These are phyloP conservation scores for Tetramorium parvispinum DNA, from an alignment of 1,140 invertebrate species.

Conservation along the genomic window DNA sequence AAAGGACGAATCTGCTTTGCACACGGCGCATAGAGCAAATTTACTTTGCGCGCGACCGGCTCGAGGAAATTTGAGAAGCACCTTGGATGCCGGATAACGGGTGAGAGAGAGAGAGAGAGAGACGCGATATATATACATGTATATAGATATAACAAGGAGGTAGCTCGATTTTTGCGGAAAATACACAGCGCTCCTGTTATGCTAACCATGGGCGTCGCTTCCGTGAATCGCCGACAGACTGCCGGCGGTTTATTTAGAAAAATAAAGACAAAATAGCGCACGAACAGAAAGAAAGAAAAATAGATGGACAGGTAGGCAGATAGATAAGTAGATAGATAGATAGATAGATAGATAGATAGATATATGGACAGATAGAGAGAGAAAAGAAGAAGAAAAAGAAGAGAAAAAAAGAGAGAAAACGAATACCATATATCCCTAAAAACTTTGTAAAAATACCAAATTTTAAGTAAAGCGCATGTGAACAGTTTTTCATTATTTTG, in stretches of 20 bases:
- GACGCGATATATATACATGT: not conserved
- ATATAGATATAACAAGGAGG: conserved; percentile 12
- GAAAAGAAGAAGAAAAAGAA: no score
- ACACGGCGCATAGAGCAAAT: conserved; percentile 56
- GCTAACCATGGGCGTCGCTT: conserved; percentile 47
- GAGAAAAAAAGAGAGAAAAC: not conserved
- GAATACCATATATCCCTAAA: not conserved
- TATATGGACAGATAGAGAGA: no score
- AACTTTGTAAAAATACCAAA: not conserved
- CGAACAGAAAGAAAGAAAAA: not conserved
- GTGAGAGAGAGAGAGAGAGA: not conserved
- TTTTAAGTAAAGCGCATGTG: not conserved
- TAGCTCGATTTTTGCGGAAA: conserved; percentile 57
- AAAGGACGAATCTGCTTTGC: conserved; percentile 59
- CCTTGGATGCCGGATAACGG: conserved; percentile 44
- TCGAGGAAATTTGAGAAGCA: conserved; percentile 60
- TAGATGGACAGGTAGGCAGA: not conserved
- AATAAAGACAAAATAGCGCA: conserved; percentile 15
- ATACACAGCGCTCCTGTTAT: conserved; percentile 40
- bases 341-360: not conserved
- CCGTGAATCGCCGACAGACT: conserved; percentile 38
- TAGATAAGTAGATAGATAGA: not conserved
- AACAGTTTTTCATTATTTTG: conserved; percentile 4
- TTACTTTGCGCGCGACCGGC: conserved; percentile 52
- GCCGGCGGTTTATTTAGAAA: conserved; percentile 43